These are phyloP conservation scores for Pardalotus punctatus DNA, from an alignment of 2,113 vertebrate species.

Conservation along the genomic window DNA sequence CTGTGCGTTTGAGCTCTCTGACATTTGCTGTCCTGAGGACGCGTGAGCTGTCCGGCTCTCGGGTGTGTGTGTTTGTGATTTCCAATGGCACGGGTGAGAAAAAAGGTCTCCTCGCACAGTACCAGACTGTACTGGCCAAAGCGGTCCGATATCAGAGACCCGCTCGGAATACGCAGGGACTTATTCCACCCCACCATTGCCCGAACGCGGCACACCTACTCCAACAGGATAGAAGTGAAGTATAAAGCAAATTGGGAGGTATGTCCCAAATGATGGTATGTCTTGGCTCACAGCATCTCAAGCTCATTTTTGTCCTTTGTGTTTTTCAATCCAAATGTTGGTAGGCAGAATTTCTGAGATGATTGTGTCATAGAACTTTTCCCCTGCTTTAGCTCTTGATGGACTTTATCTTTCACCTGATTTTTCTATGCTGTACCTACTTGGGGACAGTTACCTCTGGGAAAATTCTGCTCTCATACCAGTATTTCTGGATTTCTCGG, in stretches of 20 bases:
- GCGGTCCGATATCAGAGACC: no score
- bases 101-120: no score
- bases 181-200: no score
- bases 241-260: neutral
- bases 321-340: neutral
- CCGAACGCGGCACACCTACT: no score
- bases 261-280: neutral
- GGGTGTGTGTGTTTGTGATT: no score
- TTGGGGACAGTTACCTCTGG: neutral
- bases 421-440: neutral
- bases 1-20: no score
- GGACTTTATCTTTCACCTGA: neutral
- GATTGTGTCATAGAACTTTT: neutral
- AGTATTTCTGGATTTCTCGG: constrained; percentile 19
- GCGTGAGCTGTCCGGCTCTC: no score
- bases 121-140: no score
- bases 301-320: neutral
- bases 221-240: neutral
- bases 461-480: neutral
- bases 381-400: neutral
- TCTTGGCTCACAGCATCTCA: neutral
- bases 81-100: no score
- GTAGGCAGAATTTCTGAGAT: neutral
- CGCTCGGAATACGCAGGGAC: no score
- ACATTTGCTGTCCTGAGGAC: no score